Conservation (phyloP, 1,140 invertebrate species). For the Euwallacea similis region DNA sequence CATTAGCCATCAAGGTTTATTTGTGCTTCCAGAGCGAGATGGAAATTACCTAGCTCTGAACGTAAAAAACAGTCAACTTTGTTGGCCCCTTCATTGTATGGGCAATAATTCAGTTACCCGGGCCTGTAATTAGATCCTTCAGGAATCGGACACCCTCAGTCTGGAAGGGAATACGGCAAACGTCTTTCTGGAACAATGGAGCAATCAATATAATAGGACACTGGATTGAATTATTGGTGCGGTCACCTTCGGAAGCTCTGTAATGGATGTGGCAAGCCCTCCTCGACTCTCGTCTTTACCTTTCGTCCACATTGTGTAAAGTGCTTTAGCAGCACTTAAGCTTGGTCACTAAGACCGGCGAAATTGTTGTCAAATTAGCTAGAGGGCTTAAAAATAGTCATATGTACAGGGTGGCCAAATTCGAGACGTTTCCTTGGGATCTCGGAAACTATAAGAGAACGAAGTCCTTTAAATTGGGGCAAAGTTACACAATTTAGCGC, state of each 20-base stretch:
- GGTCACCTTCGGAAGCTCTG: conserved; percentile 31
- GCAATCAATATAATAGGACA: conserved; percentile 36
- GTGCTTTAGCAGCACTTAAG: no score
- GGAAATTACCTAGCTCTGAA: neutral
- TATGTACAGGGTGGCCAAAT: no score
- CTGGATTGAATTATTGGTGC: conserved; percentile 34
- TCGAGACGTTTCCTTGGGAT: no score
- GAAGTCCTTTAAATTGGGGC: no score
- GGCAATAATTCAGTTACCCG: conserved; percentile 29
- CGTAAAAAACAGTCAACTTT: conserved; percentile 19
- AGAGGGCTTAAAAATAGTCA: no score
- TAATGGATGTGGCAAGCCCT: conserved; percentile 34
- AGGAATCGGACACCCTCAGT: conserved; percentile 29
- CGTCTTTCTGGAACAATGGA: conserved; percentile 34
- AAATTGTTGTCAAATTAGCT: no score
- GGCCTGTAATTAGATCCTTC: conserved; percentile 29
- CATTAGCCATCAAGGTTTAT: conserved; percentile 1
- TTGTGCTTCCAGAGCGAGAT: neutral
- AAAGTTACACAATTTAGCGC: no score
- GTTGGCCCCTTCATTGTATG: conserved; percentile 24
- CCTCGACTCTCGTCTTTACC: conserved; percentile 20
- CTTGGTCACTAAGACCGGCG: no score
- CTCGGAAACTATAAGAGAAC: no score
- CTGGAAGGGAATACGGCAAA: conserved; percentile 9
- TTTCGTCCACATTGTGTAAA: neutral